Percentiles rank a stretch among this genome's conserved stretches.
Conservation (phyloP, 1,140 invertebrate species). For the Lineus longissimus region DNA sequence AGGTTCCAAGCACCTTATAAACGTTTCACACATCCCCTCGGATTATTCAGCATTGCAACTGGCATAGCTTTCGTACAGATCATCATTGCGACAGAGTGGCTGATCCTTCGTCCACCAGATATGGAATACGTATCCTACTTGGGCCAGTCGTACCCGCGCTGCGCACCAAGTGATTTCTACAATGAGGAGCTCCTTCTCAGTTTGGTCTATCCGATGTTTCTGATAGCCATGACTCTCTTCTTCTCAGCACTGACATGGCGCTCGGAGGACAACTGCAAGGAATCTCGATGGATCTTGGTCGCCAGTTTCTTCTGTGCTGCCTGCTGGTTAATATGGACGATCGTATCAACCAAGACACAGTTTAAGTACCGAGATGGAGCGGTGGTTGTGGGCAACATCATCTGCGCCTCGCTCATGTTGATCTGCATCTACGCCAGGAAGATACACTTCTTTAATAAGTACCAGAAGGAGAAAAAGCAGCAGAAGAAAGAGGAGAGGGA, state of each 20-base stretch:
- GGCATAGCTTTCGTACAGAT: slow-evolving; percentile 54
- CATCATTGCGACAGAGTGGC: slow-evolving; percentile 54
- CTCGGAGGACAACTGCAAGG: slow-evolving; percentile 31
- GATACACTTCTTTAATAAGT: slow-evolving; percentile 33
- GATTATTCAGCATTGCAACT: slow-evolving; percentile 50
- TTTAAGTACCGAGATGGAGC: slow-evolving; percentile 18
- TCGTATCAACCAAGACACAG: slow-evolving; percentile 31
- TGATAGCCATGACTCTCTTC: slow-evolving; percentile 38
- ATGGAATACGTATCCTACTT: slow-evolving; percentile 30
- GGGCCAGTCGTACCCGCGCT: slow-evolving; percentile 26
- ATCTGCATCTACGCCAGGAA: slow-evolving; percentile 32
- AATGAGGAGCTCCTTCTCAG: slow-evolving; percentile 47
- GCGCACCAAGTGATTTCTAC: slow-evolving; percentile 38
- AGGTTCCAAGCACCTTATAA: slow-evolving; percentile 43
- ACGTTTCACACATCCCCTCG: slow-evolving; percentile 46
- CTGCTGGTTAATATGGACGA: slow-evolving; percentile 43
- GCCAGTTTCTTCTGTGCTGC: slow-evolving; percentile 29
- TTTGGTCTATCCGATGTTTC: slow-evolving; percentile 45
- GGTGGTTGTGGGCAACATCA: slow-evolving; percentile 29
- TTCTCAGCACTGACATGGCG: slow-evolving; percentile 46
- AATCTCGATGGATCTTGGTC: slow-evolving; percentile 48
- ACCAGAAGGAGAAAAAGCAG: slow-evolving; percentile 3
- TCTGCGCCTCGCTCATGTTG: slow-evolving; percentile 26
- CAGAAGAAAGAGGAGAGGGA: neutral
- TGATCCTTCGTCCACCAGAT: slow-evolving; percentile 47